Conservation (phyloP, 2,888 invertebrate species). For the Acleris cristana region DNA sequence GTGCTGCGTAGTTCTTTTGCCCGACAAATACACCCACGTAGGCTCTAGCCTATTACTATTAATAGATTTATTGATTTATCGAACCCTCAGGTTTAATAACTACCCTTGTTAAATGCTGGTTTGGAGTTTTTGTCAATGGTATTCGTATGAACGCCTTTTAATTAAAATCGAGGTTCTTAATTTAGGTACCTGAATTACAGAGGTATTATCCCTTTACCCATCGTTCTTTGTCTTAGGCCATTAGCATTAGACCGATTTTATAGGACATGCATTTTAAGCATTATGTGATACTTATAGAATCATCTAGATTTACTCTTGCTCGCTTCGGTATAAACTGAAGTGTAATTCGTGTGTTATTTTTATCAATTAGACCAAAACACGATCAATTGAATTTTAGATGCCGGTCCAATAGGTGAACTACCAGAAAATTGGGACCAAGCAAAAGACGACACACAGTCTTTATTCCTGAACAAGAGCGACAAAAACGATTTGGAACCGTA, state of each 20-base stretch:
- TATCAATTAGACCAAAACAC: conserved; percentile 37
- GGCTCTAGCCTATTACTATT: conserved; percentile 9
- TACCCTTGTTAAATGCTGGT: too few relatives aligned
- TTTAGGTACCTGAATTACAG: too few relatives aligned
- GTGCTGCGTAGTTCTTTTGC: conserved; percentile 62
- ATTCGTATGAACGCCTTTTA: too few relatives aligned
- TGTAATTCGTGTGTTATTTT: conserved; percentile 12
- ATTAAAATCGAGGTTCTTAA: too few relatives aligned
- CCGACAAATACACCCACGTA: conserved; percentile 55
- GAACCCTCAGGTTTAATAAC: not conserved
- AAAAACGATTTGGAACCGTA: conserved; percentile 82
- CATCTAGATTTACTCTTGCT: conserved; percentile 24
- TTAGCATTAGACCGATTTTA: too few relatives aligned
- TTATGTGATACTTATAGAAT: not conserved
- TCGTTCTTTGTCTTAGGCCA: too few relatives aligned
- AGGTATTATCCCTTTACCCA: too few relatives aligned
- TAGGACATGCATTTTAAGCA: too few relatives aligned
- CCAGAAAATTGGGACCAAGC: conserved; percentile 83
- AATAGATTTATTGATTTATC: conserved; percentile 23
- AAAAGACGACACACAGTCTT: conserved; percentile 79
- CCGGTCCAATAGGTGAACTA: conserved; percentile 74
- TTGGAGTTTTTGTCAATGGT: too few relatives aligned
- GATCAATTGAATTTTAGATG: conserved; percentile 61
- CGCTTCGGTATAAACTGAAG: conserved; percentile 46
- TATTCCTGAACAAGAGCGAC: conserved; percentile 81